phyloP scores from a whole-genome alignment of 2,797 vertebrate genomes.

The Labeo calbasu region DNA sequence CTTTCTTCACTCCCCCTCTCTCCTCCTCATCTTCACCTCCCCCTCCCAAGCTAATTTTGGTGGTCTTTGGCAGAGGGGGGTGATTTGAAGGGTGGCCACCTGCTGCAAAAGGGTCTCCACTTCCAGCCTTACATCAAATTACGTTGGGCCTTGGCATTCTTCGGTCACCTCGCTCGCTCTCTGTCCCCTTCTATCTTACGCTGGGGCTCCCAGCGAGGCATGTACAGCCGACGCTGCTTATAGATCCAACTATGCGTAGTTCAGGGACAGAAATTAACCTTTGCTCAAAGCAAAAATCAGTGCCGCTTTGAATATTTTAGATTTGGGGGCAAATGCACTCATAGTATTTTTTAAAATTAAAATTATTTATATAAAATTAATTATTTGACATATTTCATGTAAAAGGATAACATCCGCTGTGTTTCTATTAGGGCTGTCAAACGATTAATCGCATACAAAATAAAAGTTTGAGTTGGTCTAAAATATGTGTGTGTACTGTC shows the following conservation, averaged over 20 bases:
- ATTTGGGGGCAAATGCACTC: background rate
- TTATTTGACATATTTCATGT: background rate
- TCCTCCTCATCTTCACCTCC: constrained; percentile 15
- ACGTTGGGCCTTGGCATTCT: constrained; percentile 60
- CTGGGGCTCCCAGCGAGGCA: constrained; percentile 10
- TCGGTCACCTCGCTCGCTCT: constrained; percentile 44
- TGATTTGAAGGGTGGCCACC: constrained; percentile 63
- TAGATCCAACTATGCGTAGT: constrained; percentile 10
- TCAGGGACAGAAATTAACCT: background rate
- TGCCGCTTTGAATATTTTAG: background rate
- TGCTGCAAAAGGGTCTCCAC: constrained; percentile 58
- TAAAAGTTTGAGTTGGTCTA: no score
- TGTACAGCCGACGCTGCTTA: constrained; percentile 7
- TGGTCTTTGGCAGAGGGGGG: constrained; percentile 56
- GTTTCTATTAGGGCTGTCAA: background rate
- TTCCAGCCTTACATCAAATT: constrained; percentile 64
- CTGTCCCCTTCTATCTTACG: constrained; percentile 38
- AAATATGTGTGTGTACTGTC: no score
- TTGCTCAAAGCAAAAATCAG: background rate
- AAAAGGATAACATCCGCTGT: background rate
- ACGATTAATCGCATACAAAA: no score
- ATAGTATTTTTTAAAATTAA: background rate
- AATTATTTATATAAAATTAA: background rate
- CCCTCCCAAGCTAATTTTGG: constrained; percentile 55
- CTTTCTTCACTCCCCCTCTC: constrained; percentile 37